Conservation (phyloP, 2,113 vertebrate species). For the Ursus arctos region DNA sequence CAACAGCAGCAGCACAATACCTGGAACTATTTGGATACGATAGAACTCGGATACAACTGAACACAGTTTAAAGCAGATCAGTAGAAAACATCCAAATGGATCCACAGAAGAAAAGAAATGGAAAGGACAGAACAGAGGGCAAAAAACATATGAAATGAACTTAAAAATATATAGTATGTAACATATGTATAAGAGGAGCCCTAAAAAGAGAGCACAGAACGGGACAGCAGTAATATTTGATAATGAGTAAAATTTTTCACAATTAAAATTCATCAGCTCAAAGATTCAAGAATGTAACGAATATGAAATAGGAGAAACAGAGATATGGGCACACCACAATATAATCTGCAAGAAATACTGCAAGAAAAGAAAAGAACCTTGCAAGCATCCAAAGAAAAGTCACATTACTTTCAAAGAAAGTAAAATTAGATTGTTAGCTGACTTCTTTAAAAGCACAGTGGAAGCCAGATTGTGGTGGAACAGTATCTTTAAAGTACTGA, state of each 20-base stretch:
- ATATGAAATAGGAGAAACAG: not conserved
- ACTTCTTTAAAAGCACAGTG: not conserved
- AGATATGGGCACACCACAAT: not conserved
- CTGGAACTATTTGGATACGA: not conserved
- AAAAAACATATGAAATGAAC: not conserved
- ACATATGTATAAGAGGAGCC: fast-evolving
- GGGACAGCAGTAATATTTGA: not conserved
- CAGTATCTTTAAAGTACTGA: not conserved
- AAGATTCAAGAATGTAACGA: conserved; percentile 35
- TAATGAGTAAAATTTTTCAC: not conserved
- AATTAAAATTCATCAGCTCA: not conserved
- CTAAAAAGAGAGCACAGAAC: not conserved
- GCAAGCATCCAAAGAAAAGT: not conserved
- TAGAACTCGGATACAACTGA: not conserved
- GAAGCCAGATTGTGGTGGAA: conserved; percentile 3
- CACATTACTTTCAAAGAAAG: conserved; percentile 37
- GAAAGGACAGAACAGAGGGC: not conserved
- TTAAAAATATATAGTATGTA: not conserved
- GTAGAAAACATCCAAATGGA: not conserved
- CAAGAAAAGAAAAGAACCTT: conserved; percentile 10
- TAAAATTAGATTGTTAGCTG: not conserved
- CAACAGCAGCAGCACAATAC: not conserved
- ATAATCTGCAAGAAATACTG: not conserved
- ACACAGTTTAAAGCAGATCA: not conserved
- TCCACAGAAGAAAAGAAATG: not conserved